These are phyloP conservation scores for Leucophenga varia DNA, from an alignment of 1,140 invertebrate species.

Conservation along the genomic window DNA sequence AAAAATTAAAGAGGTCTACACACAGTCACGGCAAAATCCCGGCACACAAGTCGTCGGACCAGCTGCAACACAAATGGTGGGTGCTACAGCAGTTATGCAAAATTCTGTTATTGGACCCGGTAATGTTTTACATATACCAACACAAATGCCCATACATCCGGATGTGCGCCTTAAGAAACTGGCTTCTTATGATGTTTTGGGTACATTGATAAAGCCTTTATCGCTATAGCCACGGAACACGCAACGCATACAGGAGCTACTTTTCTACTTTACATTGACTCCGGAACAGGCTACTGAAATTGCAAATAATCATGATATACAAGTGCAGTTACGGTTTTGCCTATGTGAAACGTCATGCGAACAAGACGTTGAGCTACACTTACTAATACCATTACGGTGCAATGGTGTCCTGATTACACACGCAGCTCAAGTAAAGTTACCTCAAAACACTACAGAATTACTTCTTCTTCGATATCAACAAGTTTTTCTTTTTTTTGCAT, in stretches of 20 bases:
- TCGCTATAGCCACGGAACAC: conserved; percentile 77
- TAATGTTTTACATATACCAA: conserved; percentile 37
- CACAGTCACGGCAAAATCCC: conserved; percentile 52
- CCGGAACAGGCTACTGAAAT: conserved; percentile 89
- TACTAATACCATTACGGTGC: conserved; percentile 78
- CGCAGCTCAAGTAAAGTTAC: no score
- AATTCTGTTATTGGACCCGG: conserved; percentile 10
- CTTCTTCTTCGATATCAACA: no score
- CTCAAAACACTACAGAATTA: no score
- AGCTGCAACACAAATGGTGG: conserved; percentile 27
- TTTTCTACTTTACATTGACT: conserved; percentile 87
- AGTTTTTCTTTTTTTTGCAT: no score
- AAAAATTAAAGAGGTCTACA: conserved; percentile 83
- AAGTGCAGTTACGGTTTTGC: conserved; percentile 83
- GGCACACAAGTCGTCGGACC: conserved; percentile 35
- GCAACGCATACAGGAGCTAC: conserved; percentile 79
- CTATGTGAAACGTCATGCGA: conserved; percentile 86
- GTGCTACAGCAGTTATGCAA: conserved; percentile 21
- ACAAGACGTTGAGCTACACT: conserved; percentile 94
- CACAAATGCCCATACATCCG: conserved; percentile 76
- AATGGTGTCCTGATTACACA: conserved; percentile 86
- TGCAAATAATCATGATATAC: conserved; percentile 72
- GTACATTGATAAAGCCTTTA: conserved; percentile 86
- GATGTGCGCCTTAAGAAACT: conserved; percentile 88
- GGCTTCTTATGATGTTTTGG: conserved; percentile 89